phyloP scores from a whole-genome alignment of 2,888 invertebrate genomes.

The Orthosia incerta region DNA sequence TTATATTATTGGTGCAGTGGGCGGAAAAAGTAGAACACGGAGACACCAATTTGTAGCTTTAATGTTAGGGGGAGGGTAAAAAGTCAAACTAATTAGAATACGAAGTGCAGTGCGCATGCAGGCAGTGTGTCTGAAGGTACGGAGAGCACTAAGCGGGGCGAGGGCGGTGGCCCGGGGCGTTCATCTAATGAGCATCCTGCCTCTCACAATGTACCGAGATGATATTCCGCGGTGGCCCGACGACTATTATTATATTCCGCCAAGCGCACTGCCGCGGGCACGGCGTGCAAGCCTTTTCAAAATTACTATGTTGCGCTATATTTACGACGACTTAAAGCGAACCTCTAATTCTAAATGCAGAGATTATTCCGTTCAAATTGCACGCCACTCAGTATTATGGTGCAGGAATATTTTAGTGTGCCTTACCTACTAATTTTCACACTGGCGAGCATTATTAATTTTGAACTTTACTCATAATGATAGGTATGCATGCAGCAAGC shows the following conservation, averaged over 20 bases:
- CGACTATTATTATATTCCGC: slow-evolving; percentile 89
- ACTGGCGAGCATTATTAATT: slow-evolving; percentile 21
- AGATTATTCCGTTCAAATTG: slow-evolving; percentile 64
- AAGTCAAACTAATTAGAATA: slow-evolving; percentile 79
- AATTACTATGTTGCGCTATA: slow-evolving; percentile 83
- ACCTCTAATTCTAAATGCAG: slow-evolving; percentile 79
- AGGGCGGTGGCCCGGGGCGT: slow-evolving; percentile 81
- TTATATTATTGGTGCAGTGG: slow-evolving; percentile 63
- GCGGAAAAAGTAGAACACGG: slow-evolving; percentile 58
- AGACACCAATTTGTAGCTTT: slow-evolving; percentile 53
- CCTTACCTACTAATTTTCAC: slow-evolving; percentile 41
- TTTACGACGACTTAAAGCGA: slow-evolving; percentile 75
- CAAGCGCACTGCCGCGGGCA: slow-evolving; percentile 80
- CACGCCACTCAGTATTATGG: slow-evolving; percentile 43
- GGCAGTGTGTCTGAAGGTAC: slow-evolving; percentile 73
- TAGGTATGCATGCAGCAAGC: neutral
- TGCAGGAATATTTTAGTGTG: slow-evolving; percentile 38
- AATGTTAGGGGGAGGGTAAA: slow-evolving; percentile 59
- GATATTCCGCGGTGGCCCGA: slow-evolving; percentile 85
- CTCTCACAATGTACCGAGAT: slow-evolving; percentile 89
- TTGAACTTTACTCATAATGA: slow-evolving; percentile 14
- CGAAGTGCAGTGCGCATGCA: slow-evolving; percentile 69
- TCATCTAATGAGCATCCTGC: slow-evolving; percentile 91
- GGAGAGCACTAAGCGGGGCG: slow-evolving; percentile 65
- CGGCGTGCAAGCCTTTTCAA: slow-evolving; percentile 84